Conservation (phyloP, 2,888 invertebrate genomes). For the Polietes domitor region DNA sequence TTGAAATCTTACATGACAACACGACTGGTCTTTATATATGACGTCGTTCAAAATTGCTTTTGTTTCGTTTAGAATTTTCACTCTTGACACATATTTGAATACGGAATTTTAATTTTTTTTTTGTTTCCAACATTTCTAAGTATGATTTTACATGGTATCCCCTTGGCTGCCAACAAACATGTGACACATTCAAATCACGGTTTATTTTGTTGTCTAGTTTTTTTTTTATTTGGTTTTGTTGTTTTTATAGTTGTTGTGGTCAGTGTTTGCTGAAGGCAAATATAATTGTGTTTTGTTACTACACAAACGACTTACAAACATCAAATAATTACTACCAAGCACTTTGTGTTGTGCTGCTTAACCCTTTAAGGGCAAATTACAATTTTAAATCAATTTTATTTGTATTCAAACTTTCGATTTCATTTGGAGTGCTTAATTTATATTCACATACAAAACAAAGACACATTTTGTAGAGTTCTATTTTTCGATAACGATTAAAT, state of each 20-base stretch:
- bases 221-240: not conserved
- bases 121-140: not conserved
- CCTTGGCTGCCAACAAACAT: not conserved
- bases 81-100: slow-evolving; percentile 61
- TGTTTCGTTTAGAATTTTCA: slow-evolving; percentile 57
- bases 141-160: not conserved
- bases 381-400: no score
- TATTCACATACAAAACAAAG: no score
- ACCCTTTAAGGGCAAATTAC: not conserved
- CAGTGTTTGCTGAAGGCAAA: slow-evolving; percentile 15
- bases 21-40: slow-evolving; percentile 2
- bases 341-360: not conserved
- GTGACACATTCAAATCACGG: slow-evolving; percentile 60
- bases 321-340: slow-evolving; percentile 6
- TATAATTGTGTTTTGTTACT: slow-evolving; percentile 13
- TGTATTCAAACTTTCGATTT: no score
- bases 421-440: no score
- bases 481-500: no score
- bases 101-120: slow-evolving; percentile 54
- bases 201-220: not conserved
- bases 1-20: not conserved
- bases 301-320: not conserved
- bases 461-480: no score
- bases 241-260: not conserved
- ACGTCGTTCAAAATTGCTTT: slow-evolving; percentile 18